phyloP scores from a whole-genome alignment of 2,113 vertebrate species.

The Oreochromis tanganicae region DNA sequence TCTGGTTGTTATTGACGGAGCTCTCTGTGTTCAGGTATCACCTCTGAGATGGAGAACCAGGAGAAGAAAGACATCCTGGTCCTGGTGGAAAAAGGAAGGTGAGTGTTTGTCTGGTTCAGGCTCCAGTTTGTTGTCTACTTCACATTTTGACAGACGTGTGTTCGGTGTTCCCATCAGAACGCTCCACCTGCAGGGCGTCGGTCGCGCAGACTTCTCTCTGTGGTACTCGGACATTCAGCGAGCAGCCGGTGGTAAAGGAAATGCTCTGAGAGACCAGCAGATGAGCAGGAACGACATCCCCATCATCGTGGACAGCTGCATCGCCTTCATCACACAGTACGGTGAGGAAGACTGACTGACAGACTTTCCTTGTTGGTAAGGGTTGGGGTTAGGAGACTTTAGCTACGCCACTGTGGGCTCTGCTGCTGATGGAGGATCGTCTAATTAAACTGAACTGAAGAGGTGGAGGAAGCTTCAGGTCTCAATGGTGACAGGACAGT shows the following conservation, averaged over 20 bases:
- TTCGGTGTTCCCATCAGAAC: conserved; percentile 75
- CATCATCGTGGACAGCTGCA: conserved; percentile 96
- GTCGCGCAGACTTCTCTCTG: conserved; percentile 77
- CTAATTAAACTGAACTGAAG: background rate
- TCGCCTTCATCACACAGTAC: conserved; percentile 95
- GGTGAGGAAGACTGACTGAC: conserved; percentile 69
- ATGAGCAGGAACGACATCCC: conserved; percentile 92
- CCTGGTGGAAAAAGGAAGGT: conserved; percentile 94
- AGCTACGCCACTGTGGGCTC: background rate
- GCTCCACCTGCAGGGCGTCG: conserved; percentile 86
- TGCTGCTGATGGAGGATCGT: background rate
- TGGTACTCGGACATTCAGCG: conserved; percentile 87
- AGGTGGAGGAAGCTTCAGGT: background rate
- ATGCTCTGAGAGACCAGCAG: conserved; percentile 88
- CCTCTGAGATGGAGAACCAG: conserved; percentile 75
- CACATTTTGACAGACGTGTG: background rate
- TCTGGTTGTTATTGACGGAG: background rate
- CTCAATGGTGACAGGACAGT: background rate
- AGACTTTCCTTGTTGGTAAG: background rate
- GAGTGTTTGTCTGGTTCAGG: conserved; percentile 7
- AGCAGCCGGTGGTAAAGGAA: conserved; percentile 84
- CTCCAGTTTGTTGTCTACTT: background rate
- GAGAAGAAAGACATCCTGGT: conserved; percentile 93
- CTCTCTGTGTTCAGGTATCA: conserved; percentile 69
- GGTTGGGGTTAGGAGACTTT: background rate